Evolutionary conservation across 2,797 vertebrate species (phyloP).

Genomic region (Trematomus bernacchii): DNA sequence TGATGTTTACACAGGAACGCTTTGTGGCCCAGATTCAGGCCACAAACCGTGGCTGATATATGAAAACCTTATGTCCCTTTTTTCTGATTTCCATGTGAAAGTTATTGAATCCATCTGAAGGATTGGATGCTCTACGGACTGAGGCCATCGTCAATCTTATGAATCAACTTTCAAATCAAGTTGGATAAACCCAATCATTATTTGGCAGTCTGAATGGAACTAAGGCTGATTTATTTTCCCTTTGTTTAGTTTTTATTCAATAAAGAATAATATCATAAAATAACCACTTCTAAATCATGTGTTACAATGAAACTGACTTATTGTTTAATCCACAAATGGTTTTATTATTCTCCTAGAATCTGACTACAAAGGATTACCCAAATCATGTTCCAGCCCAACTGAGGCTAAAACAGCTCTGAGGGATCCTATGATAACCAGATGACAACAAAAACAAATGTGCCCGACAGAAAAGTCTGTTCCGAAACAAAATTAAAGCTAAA

Average conservation of each 20-base stretch:
- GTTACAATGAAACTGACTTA: slow-evolving; percentile 1
- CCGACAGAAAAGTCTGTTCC: slow-evolving; percentile 11
- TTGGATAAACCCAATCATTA: slow-evolving; percentile 15
- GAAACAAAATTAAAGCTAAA: slow-evolving; percentile 17
- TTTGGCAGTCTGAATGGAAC: slow-evolving; percentile 18
- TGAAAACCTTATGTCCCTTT: slow-evolving; percentile 35
- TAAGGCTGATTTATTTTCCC: not conserved
- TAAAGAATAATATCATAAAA: slow-evolving; percentile 27
- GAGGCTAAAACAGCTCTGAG: slow-evolving; percentile 4
- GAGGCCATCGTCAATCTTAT: slow-evolving; percentile 7
- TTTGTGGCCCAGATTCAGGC: slow-evolving; percentile 37
- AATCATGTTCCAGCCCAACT: slow-evolving; percentile 13
- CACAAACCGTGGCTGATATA: slow-evolving; percentile 38
- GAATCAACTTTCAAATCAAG: slow-evolving; percentile 38
- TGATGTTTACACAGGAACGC: slow-evolving; percentile 33
- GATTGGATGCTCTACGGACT: slow-evolving; percentile 15
- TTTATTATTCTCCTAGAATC: slow-evolving; percentile 5
- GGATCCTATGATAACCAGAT: not conserved
- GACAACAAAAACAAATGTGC: slow-evolving; percentile 11
- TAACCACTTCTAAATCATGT: slow-evolving; percentile 26
- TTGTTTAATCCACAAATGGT: slow-evolving; percentile 21
- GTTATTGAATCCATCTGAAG: slow-evolving; percentile 18
- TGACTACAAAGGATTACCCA: slow-evolving; percentile 15
- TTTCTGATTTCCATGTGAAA: slow-evolving; percentile 32
- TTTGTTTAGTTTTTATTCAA: not conserved